Evolutionary conservation across 2,113 vertebrate genomes (phyloP), one percentile per base, ranked within the genome.

Genomic region (Ardeotis arabs): DNA sequence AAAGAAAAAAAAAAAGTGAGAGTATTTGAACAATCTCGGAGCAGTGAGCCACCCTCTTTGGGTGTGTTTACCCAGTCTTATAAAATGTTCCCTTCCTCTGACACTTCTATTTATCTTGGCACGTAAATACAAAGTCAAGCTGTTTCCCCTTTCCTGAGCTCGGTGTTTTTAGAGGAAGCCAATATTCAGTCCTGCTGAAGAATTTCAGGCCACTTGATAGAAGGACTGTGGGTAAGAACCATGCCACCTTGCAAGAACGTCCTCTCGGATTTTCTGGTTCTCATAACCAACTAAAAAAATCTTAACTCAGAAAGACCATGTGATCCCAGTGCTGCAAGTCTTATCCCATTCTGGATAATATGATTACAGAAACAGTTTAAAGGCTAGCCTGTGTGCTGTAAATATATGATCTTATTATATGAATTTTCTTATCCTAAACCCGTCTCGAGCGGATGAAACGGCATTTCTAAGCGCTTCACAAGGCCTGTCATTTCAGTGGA

Each of bases 91-190:
- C 4, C 84, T 96, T 94, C 87, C 94, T 94, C 75, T 89, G 91
- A 73, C 87, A 85, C 68, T 91, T 87, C 59, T 94, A 85, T 93
- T 96, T 97, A 64, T 70, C 91, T 96, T 96, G 96, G 91, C 93
- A 72, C n/a, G 31, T 20, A 80, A 94, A 69, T 49, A 14, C 72
- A 11, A 27, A 88, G 75, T 39, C 63, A 81, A 84, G 89, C 84
- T 91, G 78, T 86, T 95, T 94, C 63, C 79, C 62, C 63, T 94
- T 86, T 86, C 89, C 82, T 75, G 87, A 93, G 87, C 67, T 60
- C 55, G 60, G 79, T 81, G 59, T 11, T 95, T 95, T 81, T 63
- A 81, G 60, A 64, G 55, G 91, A 83, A 94, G 84, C 78, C 93
- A 31, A 52, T 69, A 50, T 49, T 87, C 74, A 59, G 55, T 58